Evolutionary conservation across 2,888 invertebrate species (phyloP), one percentile per base, ranked within the genome.

Genomic region (Leptinotarsa peninsularis): DNA sequence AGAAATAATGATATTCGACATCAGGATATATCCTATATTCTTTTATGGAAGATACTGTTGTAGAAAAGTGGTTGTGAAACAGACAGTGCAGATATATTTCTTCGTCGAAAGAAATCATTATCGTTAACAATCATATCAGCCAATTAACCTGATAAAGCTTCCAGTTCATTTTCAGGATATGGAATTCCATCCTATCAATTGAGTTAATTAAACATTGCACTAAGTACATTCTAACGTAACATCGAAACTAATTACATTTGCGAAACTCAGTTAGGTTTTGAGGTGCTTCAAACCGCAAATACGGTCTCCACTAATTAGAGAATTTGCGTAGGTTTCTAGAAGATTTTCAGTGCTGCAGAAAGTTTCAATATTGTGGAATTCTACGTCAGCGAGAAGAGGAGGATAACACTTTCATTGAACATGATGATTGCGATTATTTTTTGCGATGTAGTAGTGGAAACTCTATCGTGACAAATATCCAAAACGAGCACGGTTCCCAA

Each of bases 181-280:
- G 43, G 69, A 69, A 69, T 56, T 2, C 52, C 21, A 69, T 33
- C 56, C 69, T 21, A 69, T 33, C 69, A 69, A 69, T 69, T 54
- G 56, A 54, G 43, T 69, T 69, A 56, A 69, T 68, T 54, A 52
- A 54, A 68, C 67, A 56, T 33, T 52, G 27, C 54, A 33, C 56
- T 43, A 52, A 69, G 23, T 56, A 69, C 56, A 69, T 69, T 69
- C 18, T 18, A 69, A 69, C 56, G 43, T 56, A 43, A 69, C 69
- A 69, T 69, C 52, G 33, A 33, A 69, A 69, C 69, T 69, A 69
- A 69, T 69, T 69, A 69, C 69, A 23, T 69, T 69, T 54, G 43
- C 69, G 49, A 43, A 69, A 56, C 69, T 69, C 43, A 56, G 56
- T 69, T 56, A 23, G 43, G 33, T 52, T 56, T 18, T 56, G 17